A percentile compares a stretch with the other conserved stretches of the same genome.
Conservation (phyloP, 2,888 invertebrate genomes). For the Ectemnius continuus region DNA sequence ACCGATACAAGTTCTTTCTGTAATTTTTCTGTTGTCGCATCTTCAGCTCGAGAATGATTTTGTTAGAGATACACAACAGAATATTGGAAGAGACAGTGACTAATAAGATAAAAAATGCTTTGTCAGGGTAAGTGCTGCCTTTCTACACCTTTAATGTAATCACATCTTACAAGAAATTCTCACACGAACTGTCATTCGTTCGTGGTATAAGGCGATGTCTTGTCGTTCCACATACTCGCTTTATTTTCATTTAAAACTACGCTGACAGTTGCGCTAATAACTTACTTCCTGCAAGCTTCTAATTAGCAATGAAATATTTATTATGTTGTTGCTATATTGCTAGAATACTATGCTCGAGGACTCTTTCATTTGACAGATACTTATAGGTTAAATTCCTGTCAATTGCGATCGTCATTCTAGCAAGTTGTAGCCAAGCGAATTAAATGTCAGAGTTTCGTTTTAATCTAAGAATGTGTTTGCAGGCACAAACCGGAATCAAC, state of each 20-base stretch:
- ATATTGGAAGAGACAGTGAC: conserved; percentile 98
- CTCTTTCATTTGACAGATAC: too few relatives aligned
- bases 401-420: too few relatives aligned
- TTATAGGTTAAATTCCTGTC: too few relatives aligned
- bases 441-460: too few relatives aligned
- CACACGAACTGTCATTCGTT: neutral
- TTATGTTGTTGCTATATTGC: too few relatives aligned
- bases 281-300: neutral
- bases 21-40: too few relatives aligned
- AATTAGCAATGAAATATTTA: neutral
- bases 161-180: too few relatives aligned
- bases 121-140: conserved; percentile 90
- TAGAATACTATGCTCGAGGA: too few relatives aligned
- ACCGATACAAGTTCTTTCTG: too few relatives aligned
- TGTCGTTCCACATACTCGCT: neutral
- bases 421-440: too few relatives aligned
- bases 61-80: conserved; percentile 99
- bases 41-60: conserved; percentile 85
- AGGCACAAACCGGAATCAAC: conserved; percentile 97
- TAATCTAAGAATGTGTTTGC: conserved; percentile 67
- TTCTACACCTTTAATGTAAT: too few relatives aligned
- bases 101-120: conserved; percentile 96
- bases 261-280: neutral
- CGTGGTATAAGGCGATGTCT: neutral
- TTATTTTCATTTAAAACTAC: neutral